Base-by-base conservation (phyloP, 2,888 invertebrate genomes). In the Euplexia lucipara region DNA sequence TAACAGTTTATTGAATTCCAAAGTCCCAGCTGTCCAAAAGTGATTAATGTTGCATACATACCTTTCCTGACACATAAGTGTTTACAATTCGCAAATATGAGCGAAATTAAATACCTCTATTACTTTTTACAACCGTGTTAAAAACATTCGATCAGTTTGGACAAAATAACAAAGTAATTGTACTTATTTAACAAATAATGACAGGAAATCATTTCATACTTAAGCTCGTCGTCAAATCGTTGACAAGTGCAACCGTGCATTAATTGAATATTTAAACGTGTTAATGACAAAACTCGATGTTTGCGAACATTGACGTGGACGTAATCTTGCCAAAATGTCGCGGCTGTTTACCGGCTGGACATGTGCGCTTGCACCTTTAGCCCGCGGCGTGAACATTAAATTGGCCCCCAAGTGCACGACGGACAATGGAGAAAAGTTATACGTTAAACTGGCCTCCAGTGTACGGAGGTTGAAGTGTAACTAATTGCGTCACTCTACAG, bases 401-500 rank as follows among this genome's bases (percentile, higher is more conserved):
- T 76, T 77, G 71, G 52, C 69, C 60, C n/a, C 37, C 63, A 67
- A 73, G 65, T 69, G 62, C 64, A 72, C 72, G 69, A 51, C 45
- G 56, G 59, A 69, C 73, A 64, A 69, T 69, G 73, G 57, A 74
- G 44, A 64, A 74, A 75, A 75, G 41, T 74, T 60, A 56, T 48
- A 60, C 60, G 53, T 69, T 60, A 71, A 69, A 70, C 69, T 67
- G 79, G 41, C 69, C 52, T 34, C 61, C 70, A 68, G 67, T 61
- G 64, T 60, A 65, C 61, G 78, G 72, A 70, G 75, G 69, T 63
- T 71, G 70, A 78, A 75, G 75, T 79, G 78, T 60, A 72, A 79
- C 77, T 84, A 83, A 83, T 81, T 83, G 71, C 79, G 65, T 51
- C 68, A 76, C 59, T 71, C 58, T 56, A 68, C 73, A 69, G 70